Evolutionary conservation across 92 coral and sea anemone species (phyloP), one percentile per base, ranked within the genome.

Genomic region (Paramuricea clavata): DNA sequence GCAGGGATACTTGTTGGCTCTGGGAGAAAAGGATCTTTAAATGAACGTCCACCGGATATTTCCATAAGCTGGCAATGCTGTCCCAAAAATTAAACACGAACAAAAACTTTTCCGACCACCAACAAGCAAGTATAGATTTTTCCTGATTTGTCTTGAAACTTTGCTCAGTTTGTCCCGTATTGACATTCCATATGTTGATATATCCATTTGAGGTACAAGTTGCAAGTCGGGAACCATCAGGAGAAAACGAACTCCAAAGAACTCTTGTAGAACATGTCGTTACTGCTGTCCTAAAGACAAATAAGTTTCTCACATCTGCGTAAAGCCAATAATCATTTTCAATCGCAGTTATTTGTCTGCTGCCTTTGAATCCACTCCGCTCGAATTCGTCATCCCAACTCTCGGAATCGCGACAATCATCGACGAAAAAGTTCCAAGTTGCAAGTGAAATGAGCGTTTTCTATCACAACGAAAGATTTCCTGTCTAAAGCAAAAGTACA

Each of bases 141-240:
- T n/a, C 19, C 10, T 28, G 0, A 15, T 4, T 31, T 39, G 9
- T 12, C 17, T 27, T 3, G 39, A 31, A 30, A 28, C 72, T 39
- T 65, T 65, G 72, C 12, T 65, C 17, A 65, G 28, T 17, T 65
- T 28, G 39, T 2, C 39, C 10, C 1, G 72, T 0, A 31, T 26
- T 0, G 17, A 26, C 72, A 65, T 65, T 65, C 72, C 72, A 65
- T 28, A 65, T 13, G 39, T 65, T 65, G 72, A 65, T 27, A 65
- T 5, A 65, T 27, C 72, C 72, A 26, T 65, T 39, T 27, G 72
- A 65, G 21, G 36, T 65, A 31, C 72, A 65, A 17, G 21, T 28
- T 15, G 72, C 72, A 28, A 65, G 72, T 26, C 41, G 39, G 22
- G 72, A 13, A 25, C 39, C 22, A 31, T 65, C 72, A 5, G 72